Percentiles rank a stretch among this genome's conserved stretches.
These are phyloP conservation scores for Otus sunia DNA, from an alignment of 2,113 vertebrate genomes.

Conservation along the genomic window DNA sequence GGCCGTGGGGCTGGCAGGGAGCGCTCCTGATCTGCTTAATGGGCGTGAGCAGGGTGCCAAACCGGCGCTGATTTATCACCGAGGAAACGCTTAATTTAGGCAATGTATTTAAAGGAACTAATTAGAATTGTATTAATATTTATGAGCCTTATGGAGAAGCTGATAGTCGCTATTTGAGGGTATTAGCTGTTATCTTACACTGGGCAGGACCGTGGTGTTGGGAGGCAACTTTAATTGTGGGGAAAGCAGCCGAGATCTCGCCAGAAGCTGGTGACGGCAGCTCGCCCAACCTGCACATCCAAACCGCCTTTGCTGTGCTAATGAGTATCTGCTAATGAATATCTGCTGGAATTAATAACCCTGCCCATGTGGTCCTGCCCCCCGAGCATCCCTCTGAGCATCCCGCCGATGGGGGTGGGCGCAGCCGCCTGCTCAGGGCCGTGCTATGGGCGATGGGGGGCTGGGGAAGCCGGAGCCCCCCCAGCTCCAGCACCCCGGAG, in stretches of 20 bases:
- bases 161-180: conserved; percentile 66
- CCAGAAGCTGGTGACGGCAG: not conserved
- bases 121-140: conserved; percentile 80
- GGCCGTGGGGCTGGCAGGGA: no score
- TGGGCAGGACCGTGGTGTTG: conserved; percentile 48
- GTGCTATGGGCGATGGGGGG: accelerated
- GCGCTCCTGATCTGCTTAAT: not conserved
- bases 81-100: conserved; percentile 40
- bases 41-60: not conserved
- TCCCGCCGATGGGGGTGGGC: accelerated
- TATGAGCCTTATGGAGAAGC: conserved; percentile 63
- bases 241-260: not conserved
- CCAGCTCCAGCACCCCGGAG: not conserved
- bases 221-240: conserved; percentile 60
- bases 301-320: not conserved
- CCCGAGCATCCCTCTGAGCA: accelerated
- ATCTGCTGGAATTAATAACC: not conserved
- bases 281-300: not conserved
- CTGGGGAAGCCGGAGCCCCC: not conserved
- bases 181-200: conserved; percentile 71
- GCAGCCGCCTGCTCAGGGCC: not conserved
- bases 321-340: not conserved
- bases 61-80: not conserved
- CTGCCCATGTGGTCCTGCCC: not conserved
- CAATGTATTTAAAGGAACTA: conserved; percentile 69